These are phyloP conservation scores for Danio choprae DNA, from an alignment of 2,797 vertebrate genomes.

Conservation along the genomic window DNA sequence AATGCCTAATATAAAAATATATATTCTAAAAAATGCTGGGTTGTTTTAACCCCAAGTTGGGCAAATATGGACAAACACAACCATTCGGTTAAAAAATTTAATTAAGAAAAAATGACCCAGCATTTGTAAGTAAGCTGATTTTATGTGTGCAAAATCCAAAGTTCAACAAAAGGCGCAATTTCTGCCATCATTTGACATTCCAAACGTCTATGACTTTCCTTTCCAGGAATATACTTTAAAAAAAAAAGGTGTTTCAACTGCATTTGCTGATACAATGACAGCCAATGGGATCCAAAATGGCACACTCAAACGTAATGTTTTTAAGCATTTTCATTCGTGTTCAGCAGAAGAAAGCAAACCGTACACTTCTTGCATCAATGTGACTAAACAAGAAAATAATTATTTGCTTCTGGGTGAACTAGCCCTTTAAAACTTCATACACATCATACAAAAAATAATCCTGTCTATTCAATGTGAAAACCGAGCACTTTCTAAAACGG, in stretches of 20 bases:
- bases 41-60: no score
- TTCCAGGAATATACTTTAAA: background rate
- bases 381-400: background rate
- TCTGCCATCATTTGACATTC: background rate
- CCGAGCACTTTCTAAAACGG: slow-evolving; percentile 54
- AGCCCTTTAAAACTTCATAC: background rate
- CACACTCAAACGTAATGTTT: background rate
- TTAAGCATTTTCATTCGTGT: background rate
- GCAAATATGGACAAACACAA: no score
- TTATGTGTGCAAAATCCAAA: no score
- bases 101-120: no score
- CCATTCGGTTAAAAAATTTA: no score
- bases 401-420: background rate
- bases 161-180: background rate
- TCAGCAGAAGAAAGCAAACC: background rate
- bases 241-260: background rate
- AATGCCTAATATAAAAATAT: no score
- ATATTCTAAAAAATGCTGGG: no score
- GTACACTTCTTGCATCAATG: background rate
- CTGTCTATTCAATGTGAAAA: slow-evolving; percentile 51
- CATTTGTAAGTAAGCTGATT: no score
- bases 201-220: background rate
- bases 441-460: background rate
- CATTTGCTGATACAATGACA: background rate
- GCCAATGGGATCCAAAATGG: background rate